Conservation (phyloP, 2,888 invertebrate species). For the Alviniconcha strummeri region DNA sequence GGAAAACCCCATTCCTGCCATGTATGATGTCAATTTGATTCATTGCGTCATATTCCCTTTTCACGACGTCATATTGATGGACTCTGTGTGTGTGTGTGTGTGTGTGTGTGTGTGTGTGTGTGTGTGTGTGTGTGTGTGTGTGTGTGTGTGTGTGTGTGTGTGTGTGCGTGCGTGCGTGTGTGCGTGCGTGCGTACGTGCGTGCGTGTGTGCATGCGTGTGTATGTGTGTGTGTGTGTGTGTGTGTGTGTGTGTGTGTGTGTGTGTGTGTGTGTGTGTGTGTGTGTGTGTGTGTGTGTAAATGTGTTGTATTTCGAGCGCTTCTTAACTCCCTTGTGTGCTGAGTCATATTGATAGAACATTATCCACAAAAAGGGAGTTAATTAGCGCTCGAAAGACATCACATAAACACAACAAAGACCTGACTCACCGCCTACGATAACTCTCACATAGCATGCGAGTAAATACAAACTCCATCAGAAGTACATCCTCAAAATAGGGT, state of each 20-base stretch:
- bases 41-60: too few relatives aligned
- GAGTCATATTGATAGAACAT: too few relatives aligned
- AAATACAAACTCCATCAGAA: too few relatives aligned
- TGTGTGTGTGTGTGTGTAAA: background rate
- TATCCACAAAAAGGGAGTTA: too few relatives aligned
- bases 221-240: conserved; percentile 2
- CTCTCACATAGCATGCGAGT: too few relatives aligned
- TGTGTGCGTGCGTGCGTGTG: background rate
- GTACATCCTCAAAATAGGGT: too few relatives aligned
- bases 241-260: conserved; percentile 26
- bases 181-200: conserved; percentile 11
- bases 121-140: conserved; percentile 12
- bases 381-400: too few relatives aligned
- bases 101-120: conserved; percentile 15
- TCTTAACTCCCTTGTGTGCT: too few relatives aligned
- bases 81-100: background rate
- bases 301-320: too few relatives aligned
- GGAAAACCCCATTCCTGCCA: too few relatives aligned
- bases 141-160: background rate
- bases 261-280: conserved; percentile 10
- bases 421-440: background rate
- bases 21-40: too few relatives aligned
- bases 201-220: conserved; percentile 14
- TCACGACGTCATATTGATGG: too few relatives aligned
- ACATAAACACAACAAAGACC: background rate